Conservation (phyloP, 2,888 invertebrate species). For the Drosophila helvetica region DNA sequence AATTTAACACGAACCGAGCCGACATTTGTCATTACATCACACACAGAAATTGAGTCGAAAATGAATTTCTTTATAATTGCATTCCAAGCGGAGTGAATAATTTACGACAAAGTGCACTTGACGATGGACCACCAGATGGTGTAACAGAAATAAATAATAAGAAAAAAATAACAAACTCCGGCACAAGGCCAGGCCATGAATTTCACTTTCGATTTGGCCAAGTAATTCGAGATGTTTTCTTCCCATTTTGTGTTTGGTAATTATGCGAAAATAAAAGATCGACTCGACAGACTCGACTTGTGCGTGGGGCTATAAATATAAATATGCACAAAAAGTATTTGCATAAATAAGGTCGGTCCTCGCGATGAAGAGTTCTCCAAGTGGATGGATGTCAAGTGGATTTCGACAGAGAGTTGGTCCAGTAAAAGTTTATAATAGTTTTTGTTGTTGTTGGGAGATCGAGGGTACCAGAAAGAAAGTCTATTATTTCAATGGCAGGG, state of each 20-base stretch:
- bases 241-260: constrained; percentile 31
- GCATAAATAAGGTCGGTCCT: constrained; percentile 3
- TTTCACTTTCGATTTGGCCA: constrained; percentile 57
- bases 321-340: constrained; percentile 30
- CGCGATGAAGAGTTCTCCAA: constrained; percentile 17
- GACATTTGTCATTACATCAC: neutral
- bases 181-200: constrained; percentile 37
- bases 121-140: constrained; percentile 12
- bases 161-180: constrained; percentile 18
- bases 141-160: neutral
- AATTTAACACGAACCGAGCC: neutral
- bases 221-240: constrained; percentile 41
- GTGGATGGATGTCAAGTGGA: constrained; percentile 33
- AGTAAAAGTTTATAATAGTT: neutral
- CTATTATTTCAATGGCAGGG: too few species aligned
- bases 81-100: constrained; percentile 25
- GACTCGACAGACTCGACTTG: constrained; percentile 30
- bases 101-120: constrained; percentile 28
- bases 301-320: constrained; percentile 41
- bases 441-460: too few species aligned
- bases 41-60: neutral
- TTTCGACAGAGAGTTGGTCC: constrained; percentile 5
- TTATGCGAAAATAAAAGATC: constrained; percentile 46
- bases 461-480: neutral
- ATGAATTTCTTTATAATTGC: constrained; percentile 4